Conservation (phyloP, 1,140 invertebrate species). For the Eulimnadia texana region DNA sequence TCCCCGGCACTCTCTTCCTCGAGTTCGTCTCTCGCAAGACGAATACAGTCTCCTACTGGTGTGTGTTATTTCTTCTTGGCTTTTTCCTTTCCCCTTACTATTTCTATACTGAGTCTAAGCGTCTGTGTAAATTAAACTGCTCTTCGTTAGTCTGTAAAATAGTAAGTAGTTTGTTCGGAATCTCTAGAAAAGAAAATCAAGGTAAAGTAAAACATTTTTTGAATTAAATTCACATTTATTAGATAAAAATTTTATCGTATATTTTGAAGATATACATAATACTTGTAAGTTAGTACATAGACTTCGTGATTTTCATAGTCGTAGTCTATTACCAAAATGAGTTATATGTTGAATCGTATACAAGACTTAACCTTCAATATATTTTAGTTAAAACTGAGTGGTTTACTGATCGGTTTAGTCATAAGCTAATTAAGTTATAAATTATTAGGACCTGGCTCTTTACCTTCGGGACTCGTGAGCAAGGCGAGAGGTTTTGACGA, state of each 20-base stretch:
- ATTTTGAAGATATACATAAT: too few species aligned
- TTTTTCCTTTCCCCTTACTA: not conserved
- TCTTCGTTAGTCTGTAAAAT: constrained; percentile 10
- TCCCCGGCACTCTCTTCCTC: constrained; percentile 65
- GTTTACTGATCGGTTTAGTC: too few species aligned
- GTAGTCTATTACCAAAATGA: too few species aligned
- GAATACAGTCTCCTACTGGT: constrained; percentile 55
- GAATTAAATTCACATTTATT: too few species aligned
- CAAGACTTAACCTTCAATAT: too few species aligned
- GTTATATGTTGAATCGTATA: too few species aligned
- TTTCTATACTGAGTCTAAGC: not conserved
- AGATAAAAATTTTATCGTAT: not conserved
- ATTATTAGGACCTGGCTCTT: constrained; percentile 47
- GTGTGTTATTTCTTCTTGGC: not conserved
- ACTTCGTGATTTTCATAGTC: too few species aligned
- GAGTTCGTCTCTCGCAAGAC: constrained; percentile 34
- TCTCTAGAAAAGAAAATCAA: too few species aligned
- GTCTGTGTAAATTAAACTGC: not conserved
- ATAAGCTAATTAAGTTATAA: not conserved
- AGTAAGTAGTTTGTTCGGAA: too few species aligned
- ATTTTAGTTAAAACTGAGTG: too few species aligned
- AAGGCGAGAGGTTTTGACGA: constrained; percentile 64
- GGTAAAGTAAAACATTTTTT: too few species aligned
- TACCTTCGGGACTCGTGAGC: constrained; percentile 63
- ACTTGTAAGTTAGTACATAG: too few species aligned